Conservation (phyloP, 2,797 vertebrate species). For the Thunnus albacares region DNA sequence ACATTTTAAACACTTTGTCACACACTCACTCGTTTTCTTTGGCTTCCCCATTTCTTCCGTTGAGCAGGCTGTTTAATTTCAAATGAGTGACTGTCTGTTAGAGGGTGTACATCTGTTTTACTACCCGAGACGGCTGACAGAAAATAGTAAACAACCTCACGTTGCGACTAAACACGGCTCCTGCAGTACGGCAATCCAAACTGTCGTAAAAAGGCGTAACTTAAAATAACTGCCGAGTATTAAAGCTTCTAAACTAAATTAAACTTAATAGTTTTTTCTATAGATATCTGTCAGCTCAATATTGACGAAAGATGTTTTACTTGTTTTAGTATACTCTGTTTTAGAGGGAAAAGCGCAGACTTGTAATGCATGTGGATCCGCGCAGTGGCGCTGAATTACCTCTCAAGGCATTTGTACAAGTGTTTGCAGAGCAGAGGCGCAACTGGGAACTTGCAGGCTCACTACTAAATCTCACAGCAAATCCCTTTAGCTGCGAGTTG, state of each 20-base stretch:
- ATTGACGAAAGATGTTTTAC: neutral
- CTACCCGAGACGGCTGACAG: neutral
- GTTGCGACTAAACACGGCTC: conserved; percentile 46
- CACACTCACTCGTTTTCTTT: conserved; percentile 86
- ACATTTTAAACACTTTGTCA: conserved; percentile 2
- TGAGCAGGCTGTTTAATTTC: neutral
- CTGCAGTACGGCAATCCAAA: conserved; percentile 3
- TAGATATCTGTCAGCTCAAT: no score
- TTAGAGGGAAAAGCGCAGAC: neutral
- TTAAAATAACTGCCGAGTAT: no score
- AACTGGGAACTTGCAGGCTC: conserved; percentile 33
- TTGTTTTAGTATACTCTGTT: neutral
- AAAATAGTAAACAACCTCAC: conserved; percentile 76
- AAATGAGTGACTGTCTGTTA: neutral
- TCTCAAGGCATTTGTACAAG: neutral
- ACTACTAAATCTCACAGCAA: conserved; percentile 74
- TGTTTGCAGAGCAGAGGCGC: conserved; percentile 28
- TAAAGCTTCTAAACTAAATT: neutral
- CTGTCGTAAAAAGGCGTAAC: conserved; percentile 74
- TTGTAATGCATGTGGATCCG: conserved; percentile 20
- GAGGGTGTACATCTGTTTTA: conserved; percentile 8
- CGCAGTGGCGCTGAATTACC: conserved; percentile 33
- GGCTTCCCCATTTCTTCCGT: conserved; percentile 84
- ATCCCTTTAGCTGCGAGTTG: conserved; percentile 73
- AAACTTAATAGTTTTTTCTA: rapidly evolving